Evolutionary conservation across 2,113 vertebrate species (phyloP).

Genomic region (Gallinago jamesoni): DNA sequence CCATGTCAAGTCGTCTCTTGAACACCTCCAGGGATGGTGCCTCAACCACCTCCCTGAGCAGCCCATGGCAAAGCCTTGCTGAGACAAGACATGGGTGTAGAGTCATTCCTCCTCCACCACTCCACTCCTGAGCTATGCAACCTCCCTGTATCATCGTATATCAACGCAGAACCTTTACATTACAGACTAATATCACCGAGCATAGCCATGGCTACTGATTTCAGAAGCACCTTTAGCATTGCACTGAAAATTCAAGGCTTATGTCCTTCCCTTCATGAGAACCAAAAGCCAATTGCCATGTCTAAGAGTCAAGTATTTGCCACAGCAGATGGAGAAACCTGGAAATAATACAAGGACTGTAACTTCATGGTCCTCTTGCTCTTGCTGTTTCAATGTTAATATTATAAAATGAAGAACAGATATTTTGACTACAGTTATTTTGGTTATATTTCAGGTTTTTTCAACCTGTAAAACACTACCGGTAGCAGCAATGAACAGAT

Average conservation of each 20-base stretch:
- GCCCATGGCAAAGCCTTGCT: too few relatives aligned
- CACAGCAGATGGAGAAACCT: background rate
- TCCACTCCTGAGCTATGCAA: background rate
- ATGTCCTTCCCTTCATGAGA: accelerated
- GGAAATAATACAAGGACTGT: background rate
- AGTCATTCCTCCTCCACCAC: background rate
- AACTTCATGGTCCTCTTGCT: background rate
- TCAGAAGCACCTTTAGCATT: background rate
- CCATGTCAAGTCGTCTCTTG: too few relatives aligned
- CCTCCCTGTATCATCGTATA: accelerated
- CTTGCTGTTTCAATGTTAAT: background rate
- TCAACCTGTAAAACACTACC: background rate
- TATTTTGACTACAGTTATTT: background rate
- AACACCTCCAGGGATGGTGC: too few relatives aligned
- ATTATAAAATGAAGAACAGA: background rate
- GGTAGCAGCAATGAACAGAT: background rate
- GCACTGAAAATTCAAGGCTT: background rate
- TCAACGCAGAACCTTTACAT: background rate
- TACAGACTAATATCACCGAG: too few relatives aligned
- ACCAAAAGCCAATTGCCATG: background rate
- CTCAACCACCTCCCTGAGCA: too few relatives aligned
- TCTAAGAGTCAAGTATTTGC: background rate
- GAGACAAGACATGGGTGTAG: background rate
- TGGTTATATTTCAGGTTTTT: background rate
- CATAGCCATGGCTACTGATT: background rate